Evolutionary conservation across 2,113 vertebrate genomes (phyloP), one percentile per base, ranked within the genome.

Genomic region (Callithrix jacchus): DNA sequence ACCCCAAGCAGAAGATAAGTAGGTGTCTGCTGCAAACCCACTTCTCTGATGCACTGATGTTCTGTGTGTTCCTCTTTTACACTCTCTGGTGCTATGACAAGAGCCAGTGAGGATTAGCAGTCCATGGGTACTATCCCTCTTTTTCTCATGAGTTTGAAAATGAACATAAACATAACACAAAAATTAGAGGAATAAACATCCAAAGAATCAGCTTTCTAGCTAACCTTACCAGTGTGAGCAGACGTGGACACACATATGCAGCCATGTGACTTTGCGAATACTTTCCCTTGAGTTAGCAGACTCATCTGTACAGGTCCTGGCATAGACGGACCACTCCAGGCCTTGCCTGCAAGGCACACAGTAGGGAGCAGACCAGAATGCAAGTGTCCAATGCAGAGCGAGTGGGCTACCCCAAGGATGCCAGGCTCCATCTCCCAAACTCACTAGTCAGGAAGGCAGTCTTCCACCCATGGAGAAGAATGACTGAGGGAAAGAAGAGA

Each of bases 81-180:
- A 14, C 0, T 20, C 7, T 9, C 27, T 88, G 9, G 30, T 58
- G 37, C 20, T 54, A 25, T 45, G 70, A 66, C 49, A 30, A 91
- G 30, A 23, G 37, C 1, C 10, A 54, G 25, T 68, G 20, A 25
- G 82, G 35, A 6, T 30, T 82, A 5, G 21, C 1, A 80, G 37
- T 5, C 17, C 9, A 35, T 52, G 8, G 45, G 9, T 23, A 37
- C 11, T 3, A 45, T 2, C 9, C 10, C 0, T 20, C 1, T 40
- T 84, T 35, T 17, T 40, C 5, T 8, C 16, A 64, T 42, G 10
- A 79, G 5, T 93, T 93, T 94, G 56, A 3, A 93, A 93, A 68
- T 3, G 42, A 92, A 4, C 14, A 7, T 30, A n/a, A 92, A 58
- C 89, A 61, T 84, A 27, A 32, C 8, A 35, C 1, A 54, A 70